These are phyloP conservation scores for Paramormyrops hopkinsi DNA, from an alignment of 2,797 vertebrate genomes.

Conservation along the genomic window DNA sequence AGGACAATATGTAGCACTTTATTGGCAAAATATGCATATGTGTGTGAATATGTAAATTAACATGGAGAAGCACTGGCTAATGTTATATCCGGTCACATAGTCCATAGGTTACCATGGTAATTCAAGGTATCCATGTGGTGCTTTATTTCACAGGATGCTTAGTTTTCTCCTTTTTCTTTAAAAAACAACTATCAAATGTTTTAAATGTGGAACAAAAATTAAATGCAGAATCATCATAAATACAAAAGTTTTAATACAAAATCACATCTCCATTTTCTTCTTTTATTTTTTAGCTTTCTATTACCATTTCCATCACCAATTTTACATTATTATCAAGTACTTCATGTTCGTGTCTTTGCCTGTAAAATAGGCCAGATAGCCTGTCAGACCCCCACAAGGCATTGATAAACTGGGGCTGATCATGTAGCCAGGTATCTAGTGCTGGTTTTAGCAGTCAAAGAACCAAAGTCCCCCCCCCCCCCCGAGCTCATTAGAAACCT, in stretches of 20 bases:
- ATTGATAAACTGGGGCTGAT: background rate
- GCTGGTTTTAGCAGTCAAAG: slow-evolving; percentile 28
- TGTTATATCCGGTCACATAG: background rate
- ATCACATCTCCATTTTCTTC: background rate
- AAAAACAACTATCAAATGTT: background rate
- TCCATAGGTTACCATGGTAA: background rate
- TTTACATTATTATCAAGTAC: background rate
- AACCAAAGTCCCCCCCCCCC: slow-evolving; percentile 35
- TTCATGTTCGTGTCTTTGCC: background rate
- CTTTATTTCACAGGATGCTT: background rate
- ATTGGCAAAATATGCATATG: background rate
- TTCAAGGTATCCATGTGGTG: background rate
- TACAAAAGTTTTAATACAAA: background rate
- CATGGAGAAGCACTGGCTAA: background rate
- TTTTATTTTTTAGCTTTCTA: background rate
- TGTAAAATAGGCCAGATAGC: background rate
- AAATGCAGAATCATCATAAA: background rate
- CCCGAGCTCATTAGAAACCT: slow-evolving; percentile 48
- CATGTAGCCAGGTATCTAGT: background rate
- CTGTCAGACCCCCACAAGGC: background rate
- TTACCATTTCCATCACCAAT: background rate
- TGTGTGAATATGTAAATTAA: background rate
- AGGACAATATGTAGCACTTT: background rate
- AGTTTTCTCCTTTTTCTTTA: background rate
- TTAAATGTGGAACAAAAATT: background rate